These are phyloP conservation scores for Auanema freiburgensis DNA, from an alignment of 2,888 invertebrate genomes.

Conservation along the genomic window DNA sequence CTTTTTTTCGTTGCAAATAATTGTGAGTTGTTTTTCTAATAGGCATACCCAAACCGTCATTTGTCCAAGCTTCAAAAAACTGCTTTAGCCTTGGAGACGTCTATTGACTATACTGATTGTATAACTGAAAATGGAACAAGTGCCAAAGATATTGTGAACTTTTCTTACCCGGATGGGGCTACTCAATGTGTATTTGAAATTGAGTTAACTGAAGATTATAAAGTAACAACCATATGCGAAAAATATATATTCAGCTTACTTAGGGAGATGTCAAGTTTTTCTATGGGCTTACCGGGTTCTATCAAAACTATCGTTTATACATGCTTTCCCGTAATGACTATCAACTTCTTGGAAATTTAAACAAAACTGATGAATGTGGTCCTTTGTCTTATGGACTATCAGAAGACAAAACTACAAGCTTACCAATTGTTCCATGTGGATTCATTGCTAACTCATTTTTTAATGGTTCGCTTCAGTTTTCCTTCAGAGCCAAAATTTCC, in stretches of 20 bases:
- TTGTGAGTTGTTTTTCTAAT: constrained; percentile 23
- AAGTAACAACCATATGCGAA: constrained; percentile 17
- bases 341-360: constrained; percentile 76
- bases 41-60: not conserved
- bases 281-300: constrained; percentile 93
- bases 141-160: constrained; percentile 2
- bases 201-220: constrained; percentile 30
- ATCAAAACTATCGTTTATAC: constrained; percentile 96
- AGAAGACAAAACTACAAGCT: not conserved
- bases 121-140: constrained; percentile 18
- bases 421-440: constrained; percentile 89
- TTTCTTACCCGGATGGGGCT: constrained; percentile 10
- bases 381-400: constrained; percentile 31
- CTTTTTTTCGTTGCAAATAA: constrained; percentile 30
- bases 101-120: constrained; percentile 48
- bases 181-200: constrained; percentile 31
- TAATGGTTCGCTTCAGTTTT: constrained; percentile 74
- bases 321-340: constrained; percentile 89
- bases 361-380: constrained; percentile 67
- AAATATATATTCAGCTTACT: no score
- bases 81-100: constrained; percentile 43
- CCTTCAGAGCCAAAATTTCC: not conserved
- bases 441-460: constrained; percentile 98
- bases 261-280: constrained; percentile 84
- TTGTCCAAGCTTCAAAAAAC: not conserved